Percentiles rank a stretch among this genome's conserved stretches.
Conservation (phyloP, 2,113 vertebrate species). For the Pelobates fuscus region DNA sequence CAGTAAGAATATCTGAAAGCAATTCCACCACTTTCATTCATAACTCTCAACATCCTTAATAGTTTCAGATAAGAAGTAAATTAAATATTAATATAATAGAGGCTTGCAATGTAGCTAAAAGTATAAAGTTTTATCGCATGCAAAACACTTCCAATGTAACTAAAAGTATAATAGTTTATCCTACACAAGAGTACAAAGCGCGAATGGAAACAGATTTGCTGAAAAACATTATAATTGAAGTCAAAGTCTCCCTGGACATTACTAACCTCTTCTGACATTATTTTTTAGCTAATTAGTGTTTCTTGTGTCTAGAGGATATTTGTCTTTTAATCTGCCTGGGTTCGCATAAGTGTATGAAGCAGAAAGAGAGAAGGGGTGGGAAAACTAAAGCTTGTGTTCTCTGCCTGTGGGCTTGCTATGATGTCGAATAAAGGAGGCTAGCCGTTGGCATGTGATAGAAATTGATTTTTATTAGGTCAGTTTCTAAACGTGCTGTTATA, state of each 20-base stretch:
- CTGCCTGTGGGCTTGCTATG: neutral
- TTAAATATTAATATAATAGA: no score
- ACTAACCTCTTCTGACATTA: neutral
- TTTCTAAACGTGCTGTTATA: conserved; percentile 12
- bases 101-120: no score
- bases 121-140: no score
- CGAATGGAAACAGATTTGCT: no score
- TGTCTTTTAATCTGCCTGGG: neutral
- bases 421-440: neutral
- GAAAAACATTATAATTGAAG: neutral
- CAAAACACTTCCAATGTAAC: no score
- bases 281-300: conserved; percentile 1
- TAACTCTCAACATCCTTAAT: no score
- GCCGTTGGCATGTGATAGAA: conserved; percentile 2
- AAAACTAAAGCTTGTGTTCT: neutral
- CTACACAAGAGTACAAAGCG: no score
- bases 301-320: conserved; percentile 4
- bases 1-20: no score
- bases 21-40: no score
- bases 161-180: no score
- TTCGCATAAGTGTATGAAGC: neutral
- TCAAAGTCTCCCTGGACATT: neutral
- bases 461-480: conserved; percentile 11
- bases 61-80: no score
- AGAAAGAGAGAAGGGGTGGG: neutral